Evolutionary conservation across 2,888 invertebrate species (phyloP).

Genomic region (Ramazzottius varieornatus): DNA sequence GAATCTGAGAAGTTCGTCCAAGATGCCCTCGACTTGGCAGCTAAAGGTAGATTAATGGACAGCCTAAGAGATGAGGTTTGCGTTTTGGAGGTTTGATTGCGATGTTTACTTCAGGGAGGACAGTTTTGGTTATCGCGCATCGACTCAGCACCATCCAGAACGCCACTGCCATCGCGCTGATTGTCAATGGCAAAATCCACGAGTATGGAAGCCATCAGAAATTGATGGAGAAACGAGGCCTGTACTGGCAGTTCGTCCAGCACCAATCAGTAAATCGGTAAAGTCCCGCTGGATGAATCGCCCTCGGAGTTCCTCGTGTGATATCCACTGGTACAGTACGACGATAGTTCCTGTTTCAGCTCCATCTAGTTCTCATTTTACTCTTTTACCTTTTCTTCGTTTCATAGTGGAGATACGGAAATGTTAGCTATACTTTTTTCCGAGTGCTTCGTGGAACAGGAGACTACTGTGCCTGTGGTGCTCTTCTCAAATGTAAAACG

Average conservation of each 20-base stretch:
- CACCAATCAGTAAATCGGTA: slow-evolving; percentile 17
- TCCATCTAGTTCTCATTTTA: too few species aligned
- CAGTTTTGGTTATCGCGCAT: slow-evolving; percentile 83
- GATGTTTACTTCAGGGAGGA: slow-evolving; percentile 42
- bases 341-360: too few species aligned
- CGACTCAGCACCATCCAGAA: slow-evolving; percentile 65
- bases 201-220: slow-evolving; percentile 25
- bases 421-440: too few species aligned
- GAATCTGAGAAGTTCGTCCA: slow-evolving; percentile 74
- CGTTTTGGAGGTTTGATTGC: too few species aligned
- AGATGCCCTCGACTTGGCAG: slow-evolving; percentile 53
- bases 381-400: too few species aligned
- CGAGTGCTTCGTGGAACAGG: too few species aligned
- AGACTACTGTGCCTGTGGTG: too few species aligned
- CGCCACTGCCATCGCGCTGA: slow-evolving; percentile 69
- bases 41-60: slow-evolving; percentile 31
- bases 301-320: too few species aligned
- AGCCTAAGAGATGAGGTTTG: too few species aligned
- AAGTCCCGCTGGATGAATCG: slow-evolving; percentile 38
- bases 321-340: too few species aligned
- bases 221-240: slow-evolving; percentile 44
- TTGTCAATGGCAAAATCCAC: slow-evolving; percentile 51
- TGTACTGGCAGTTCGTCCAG: slow-evolving; percentile 47
- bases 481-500: too few species aligned
- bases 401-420: too few species aligned